A percentile compares a stretch with the other conserved stretches of the same genome.
phyloP scores from a whole-genome alignment of 2,113 vertebrate genomes.

The Proterorhinus semilunaris region DNA sequence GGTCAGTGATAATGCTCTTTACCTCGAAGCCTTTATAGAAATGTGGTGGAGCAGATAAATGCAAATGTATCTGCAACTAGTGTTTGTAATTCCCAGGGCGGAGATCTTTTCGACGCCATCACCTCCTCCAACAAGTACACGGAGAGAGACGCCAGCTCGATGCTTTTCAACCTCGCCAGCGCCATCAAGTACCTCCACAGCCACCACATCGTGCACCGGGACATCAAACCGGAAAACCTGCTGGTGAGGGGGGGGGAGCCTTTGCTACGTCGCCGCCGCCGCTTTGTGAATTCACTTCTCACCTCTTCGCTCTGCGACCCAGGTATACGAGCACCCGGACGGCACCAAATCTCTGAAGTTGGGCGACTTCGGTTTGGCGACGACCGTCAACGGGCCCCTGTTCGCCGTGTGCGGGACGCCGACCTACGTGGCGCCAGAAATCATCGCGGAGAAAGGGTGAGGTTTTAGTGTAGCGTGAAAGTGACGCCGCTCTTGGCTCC shows the following conservation, averaged over 20 bases:
- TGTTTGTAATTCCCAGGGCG: slow-evolving; percentile 77
- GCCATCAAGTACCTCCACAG: slow-evolving; percentile 97
- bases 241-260: slow-evolving; percentile 81
- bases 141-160: slow-evolving; percentile 93
- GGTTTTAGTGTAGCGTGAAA: not conserved
- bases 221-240: slow-evolving; percentile 98
- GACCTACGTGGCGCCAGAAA: slow-evolving; percentile 97
- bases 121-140: slow-evolving; percentile 98
- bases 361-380: slow-evolving; percentile 96
- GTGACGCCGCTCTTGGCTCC: no score
- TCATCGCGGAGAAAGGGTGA: slow-evolving; percentile 95
- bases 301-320: not conserved
- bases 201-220: slow-evolving; percentile 94
- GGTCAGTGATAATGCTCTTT: slow-evolving; percentile 64
- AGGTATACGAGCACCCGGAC: slow-evolving; percentile 96
- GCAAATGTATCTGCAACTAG: no score
- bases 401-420: slow-evolving; percentile 95
- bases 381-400: slow-evolving; percentile 90
- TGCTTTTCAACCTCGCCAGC: slow-evolving; percentile 96
- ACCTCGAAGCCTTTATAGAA: no score
- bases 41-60: no score
- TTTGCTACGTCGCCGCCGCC: not conserved
- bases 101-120: slow-evolving; percentile 97
- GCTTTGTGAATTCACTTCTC: not conserved
- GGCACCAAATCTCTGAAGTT: slow-evolving; percentile 94